These are phyloP conservation scores for Trachemys scripta DNA, from an alignment of 2,113 vertebrate species.

Conservation along the genomic window DNA sequence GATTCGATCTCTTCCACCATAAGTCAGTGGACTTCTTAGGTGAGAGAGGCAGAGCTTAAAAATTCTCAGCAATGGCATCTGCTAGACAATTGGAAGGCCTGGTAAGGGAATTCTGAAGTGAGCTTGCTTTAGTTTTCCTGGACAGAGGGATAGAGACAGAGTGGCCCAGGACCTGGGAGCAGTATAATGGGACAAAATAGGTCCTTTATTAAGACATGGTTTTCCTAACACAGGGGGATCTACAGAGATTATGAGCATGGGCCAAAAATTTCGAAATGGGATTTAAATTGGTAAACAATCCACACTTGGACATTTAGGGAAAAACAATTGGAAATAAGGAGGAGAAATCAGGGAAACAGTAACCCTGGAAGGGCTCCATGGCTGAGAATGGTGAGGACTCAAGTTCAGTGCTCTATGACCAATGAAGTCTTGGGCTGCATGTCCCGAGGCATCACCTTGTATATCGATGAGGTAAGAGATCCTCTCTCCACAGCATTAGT, in stretches of 20 bases:
- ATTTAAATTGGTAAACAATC: neutral
- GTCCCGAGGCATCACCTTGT: neutral
- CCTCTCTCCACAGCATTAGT: neutral
- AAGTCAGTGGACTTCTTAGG: neutral
- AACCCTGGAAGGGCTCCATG: accelerated
- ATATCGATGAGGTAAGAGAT: neutral
- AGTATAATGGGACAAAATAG: accelerated
- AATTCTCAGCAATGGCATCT: neutral
- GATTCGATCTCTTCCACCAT: accelerated
- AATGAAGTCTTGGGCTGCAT: neutral
- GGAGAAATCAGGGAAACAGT: neutral
- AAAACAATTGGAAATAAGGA: neutral
- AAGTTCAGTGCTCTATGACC: neutral
- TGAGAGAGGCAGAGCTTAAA: neutral
- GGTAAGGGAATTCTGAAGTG: neutral
- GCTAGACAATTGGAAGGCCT: neutral
- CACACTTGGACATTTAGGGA: neutral
- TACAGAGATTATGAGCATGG: neutral
- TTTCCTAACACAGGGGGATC: neutral
- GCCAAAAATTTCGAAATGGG: neutral
- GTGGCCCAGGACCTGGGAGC: neutral
- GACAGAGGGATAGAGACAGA: neutral
- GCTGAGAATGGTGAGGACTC: neutral
- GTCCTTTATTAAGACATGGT: neutral
- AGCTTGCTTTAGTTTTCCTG: neutral